Conservation (phyloP, 1,140 invertebrate genomes). For the Drosophila equinoxialis region DNA sequence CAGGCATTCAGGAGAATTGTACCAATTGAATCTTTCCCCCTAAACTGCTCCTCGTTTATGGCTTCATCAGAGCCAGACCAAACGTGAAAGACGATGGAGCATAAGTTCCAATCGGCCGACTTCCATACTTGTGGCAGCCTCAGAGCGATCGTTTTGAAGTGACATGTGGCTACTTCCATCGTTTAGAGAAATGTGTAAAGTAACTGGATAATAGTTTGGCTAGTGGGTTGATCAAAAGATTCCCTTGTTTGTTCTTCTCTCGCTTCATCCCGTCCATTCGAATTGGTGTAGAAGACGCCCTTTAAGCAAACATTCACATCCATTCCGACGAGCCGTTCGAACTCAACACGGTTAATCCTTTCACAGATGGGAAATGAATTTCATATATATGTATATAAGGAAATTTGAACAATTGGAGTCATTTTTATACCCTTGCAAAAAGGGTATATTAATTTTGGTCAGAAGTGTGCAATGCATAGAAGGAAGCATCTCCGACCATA, state of each 20-base stretch:
- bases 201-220: conserved; percentile 97
- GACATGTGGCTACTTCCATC: conserved; percentile 84
- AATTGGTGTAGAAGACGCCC: conserved; percentile 94
- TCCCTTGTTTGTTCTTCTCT: conserved; percentile 87
- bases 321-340: conserved; percentile 95
- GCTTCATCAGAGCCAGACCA: conserved; percentile 96
- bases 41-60: conserved; percentile 92
- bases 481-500: too few species aligned
- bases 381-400: too few species aligned
- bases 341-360: conserved; percentile 88
- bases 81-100: conserved; percentile 95
- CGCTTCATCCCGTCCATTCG: conserved; percentile 96
- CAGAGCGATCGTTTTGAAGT: conserved; percentile 92
- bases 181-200: conserved; percentile 89
- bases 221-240: conserved; percentile 87
- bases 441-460: too few species aligned
- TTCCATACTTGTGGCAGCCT: conserved; percentile 92
- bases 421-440: too few species aligned
- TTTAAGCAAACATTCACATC: conserved; percentile 89
- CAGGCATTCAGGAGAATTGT: conserved; percentile 35
- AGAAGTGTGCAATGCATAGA: too few species aligned
- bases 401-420: too few species aligned
- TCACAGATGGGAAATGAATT: conserved; percentile 91
- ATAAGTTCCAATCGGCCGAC: conserved; percentile 91
- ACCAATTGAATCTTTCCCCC: conserved; percentile 89